These are phyloP conservation scores for Tragelaphus imberbis DNA, from an alignment of 2,113 vertebrate genomes.

Conservation along the genomic window DNA sequence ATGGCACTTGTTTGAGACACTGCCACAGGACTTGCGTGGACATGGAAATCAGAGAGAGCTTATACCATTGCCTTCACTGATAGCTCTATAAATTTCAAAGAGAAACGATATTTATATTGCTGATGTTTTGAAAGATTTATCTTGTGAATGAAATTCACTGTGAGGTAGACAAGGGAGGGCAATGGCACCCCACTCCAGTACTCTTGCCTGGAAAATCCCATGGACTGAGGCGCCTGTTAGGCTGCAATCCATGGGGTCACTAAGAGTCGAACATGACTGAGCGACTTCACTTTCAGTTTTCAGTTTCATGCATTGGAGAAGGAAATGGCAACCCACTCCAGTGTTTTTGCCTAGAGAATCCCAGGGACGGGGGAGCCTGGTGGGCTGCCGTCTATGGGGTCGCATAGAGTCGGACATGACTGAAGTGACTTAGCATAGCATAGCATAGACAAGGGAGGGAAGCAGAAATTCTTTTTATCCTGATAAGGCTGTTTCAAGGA, in stretches of 20 bases:
- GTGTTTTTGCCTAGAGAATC: too few relatives aligned
- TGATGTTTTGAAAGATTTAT: neutral
- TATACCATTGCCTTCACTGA: neutral
- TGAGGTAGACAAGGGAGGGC: neutral
- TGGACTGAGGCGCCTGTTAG: too few relatives aligned
- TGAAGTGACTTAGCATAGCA: too few relatives aligned
- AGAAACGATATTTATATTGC: neutral
- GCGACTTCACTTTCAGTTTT: too few relatives aligned
- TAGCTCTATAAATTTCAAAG: neutral
- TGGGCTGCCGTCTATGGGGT: too few relatives aligned
- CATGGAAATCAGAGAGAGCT: neutral
- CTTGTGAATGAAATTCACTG: neutral
- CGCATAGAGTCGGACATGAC: too few relatives aligned
- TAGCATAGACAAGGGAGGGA: neutral
- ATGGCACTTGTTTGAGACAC: neutral
- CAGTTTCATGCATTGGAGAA: too few relatives aligned
- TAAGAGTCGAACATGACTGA: too few relatives aligned
- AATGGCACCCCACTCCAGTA: too few relatives aligned
- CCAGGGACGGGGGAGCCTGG: neutral
- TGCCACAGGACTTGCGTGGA: neutral
- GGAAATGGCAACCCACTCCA: too few relatives aligned
- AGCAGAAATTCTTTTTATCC: neutral
- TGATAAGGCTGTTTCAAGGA: neutral
- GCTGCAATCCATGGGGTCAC: too few relatives aligned
- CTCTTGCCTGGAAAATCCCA: too few relatives aligned